Base-by-base conservation (phyloP, 2,797 vertebrate species). In the Pseudopleuronectes americanus region DNA sequence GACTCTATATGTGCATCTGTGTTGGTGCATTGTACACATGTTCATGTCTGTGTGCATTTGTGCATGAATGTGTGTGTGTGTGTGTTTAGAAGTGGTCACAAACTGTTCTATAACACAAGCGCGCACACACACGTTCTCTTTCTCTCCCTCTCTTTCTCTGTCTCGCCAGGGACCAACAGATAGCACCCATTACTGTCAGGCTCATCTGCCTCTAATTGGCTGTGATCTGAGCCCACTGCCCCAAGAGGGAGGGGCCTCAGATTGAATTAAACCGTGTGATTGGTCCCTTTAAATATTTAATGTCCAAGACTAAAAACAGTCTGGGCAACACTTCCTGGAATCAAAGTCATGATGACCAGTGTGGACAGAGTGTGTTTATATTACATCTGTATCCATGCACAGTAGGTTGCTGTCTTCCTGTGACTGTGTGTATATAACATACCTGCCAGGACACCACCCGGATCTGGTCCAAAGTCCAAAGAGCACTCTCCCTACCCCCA, bases 121-220 rank as follows among this genome's bases (percentile, higher is more conserved):
- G 52, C 45, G 54, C 26, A 31, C 24, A 31, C 54, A 57, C 64
- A 57, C 63, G 24, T 51, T 33, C 55, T 31, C 51, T 14, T 13
- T 6, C 51, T 23, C 51, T 14, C 21, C 12, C 23, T 14, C 47
- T 48, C 47, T 56, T 57, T 56, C 51, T 68, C 60, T 26, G 63
- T 79, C 79, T 84, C 76, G 79, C 56, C 56, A 56, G 88, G 84
- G 88, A 91, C 80, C 67, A 81, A 79, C 81, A 92, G 92, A 94
- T 93, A 94, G 85, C 85, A 82, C 74, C 88, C 91, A 94, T 95
- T 94, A 94, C 91, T 95, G 93, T 94, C 94, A 94, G 82, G 62
- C 90, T 92, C 70, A 63, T 92, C 92, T 91, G 76, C 64, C 77
- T 85, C 87, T 94, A 94, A 95, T 93, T 92, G 89, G 91, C 85